Evolutionary conservation across 2,888 invertebrate genomes (phyloP).

Genomic region (Sminthurides aquaticus): DNA sequence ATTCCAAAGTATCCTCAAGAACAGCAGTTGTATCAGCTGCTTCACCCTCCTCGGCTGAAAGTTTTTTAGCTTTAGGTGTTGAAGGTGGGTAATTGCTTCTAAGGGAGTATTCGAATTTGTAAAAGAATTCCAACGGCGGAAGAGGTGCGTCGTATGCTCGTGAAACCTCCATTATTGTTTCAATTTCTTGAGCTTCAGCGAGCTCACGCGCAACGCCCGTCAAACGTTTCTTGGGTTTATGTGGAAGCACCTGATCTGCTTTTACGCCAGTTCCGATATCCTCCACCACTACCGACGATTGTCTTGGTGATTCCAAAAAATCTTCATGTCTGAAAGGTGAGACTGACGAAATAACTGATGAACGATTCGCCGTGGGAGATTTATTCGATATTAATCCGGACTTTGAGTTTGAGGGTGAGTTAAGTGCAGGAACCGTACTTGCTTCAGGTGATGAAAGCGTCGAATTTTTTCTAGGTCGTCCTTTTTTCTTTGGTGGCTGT

Average conservation of each 20-base stretch:
- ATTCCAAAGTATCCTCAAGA: background rate
- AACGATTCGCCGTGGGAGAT: no score
- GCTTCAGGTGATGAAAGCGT: background rate
- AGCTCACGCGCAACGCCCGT: background rate
- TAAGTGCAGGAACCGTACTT: background rate
- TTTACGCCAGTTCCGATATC: no score
- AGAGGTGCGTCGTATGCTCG: slow-evolving; percentile 4
- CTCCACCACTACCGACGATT: no score
- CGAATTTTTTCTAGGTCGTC: slow-evolving; percentile 1
- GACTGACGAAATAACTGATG: no score
- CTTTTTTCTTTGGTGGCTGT: background rate
- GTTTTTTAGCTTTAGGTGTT: slow-evolving; percentile 4
- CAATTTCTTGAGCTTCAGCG: slow-evolving; percentile 9
- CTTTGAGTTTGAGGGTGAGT: no score
- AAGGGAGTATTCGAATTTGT: slow-evolving; percentile 11
- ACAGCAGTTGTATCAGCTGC: background rate
- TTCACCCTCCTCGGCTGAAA: background rate
- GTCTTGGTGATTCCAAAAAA: no score
- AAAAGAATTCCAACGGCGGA: slow-evolving; percentile 12
- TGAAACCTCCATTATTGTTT: slow-evolving; percentile 18
- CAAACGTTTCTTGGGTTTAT: slow-evolving; percentile 7
- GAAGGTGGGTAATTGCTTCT: slow-evolving; percentile 21
- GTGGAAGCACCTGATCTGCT: background rate
- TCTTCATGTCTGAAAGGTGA: no score
- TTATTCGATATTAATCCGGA: no score